Evolutionary conservation across 2,888 invertebrate genomes (phyloP).

Genomic region (Dryocosmus kuriphilus): DNA sequence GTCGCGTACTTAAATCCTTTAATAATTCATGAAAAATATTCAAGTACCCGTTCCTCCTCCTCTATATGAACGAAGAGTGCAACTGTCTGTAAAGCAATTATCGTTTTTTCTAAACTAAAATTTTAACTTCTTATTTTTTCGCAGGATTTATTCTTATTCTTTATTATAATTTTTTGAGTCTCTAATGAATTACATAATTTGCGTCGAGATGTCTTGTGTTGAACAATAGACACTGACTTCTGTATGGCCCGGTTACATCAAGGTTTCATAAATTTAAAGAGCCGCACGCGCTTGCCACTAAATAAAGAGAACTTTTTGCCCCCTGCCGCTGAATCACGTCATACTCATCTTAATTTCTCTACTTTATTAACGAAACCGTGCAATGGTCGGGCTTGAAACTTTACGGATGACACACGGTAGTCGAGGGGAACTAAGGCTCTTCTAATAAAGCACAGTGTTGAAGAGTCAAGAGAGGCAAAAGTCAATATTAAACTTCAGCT

Average conservation of each 20-base stretch:
- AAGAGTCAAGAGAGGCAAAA: not conserved
- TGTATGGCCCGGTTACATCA: constrained; percentile 16
- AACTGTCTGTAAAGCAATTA: constrained; percentile 6
- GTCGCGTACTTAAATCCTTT: constrained; percentile 23
- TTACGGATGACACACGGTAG: constrained; percentile 44
- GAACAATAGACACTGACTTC: constrained; percentile 14
- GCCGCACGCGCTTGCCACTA: constrained; percentile 41
- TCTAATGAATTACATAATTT: constrained; percentile 9
- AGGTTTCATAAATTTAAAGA: constrained; percentile 45
- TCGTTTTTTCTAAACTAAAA: constrained; percentile 20
- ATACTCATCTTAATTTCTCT: constrained; percentile 49
- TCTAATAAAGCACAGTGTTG: constrained; percentile 12
- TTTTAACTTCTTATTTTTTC: not conserved
- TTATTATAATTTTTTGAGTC: not conserved
- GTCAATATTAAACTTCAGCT: not conserved
- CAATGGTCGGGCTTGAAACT: constrained; percentile 44
- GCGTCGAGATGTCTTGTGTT: not conserved
- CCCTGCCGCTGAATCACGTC: constrained; percentile 44
- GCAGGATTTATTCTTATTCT: constrained; percentile 15
- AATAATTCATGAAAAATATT: constrained; percentile 35
- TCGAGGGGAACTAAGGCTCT: not conserved
- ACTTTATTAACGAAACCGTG: constrained; percentile 42
- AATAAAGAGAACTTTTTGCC: constrained; percentile 45
- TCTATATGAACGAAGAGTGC: not conserved
- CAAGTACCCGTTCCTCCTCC: not conserved